Percentiles rank a stretch among this genome's conserved stretches.
These are phyloP conservation scores for Tuberolachnus salignus DNA, from an alignment of 2,888 invertebrate species.

Conservation along the genomic window DNA sequence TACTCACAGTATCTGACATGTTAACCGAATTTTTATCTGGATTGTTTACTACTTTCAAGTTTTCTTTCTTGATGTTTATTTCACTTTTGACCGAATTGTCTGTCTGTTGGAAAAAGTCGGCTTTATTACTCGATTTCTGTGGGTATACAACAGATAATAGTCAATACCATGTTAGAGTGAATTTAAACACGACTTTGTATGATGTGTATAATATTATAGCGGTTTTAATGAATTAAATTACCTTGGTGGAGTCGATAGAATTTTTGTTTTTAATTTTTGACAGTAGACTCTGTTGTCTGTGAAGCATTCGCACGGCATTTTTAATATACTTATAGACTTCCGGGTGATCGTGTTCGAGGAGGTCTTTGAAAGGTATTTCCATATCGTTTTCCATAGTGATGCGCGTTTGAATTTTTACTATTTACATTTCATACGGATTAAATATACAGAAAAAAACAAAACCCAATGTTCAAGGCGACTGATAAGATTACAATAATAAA, in stretches of 20 bases:
- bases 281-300: slow-evolving; percentile 38
- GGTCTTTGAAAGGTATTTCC: slow-evolving; percentile 38
- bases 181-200: not conserved
- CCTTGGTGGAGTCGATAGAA: not conserved
- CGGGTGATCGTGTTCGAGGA: slow-evolving; percentile 29
- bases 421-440: no score
- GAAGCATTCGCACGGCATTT: slow-evolving; percentile 38
- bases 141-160: not conserved
- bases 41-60: not conserved
- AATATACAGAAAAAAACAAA: no score
- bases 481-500: no score
- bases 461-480: no score
- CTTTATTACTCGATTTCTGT: slow-evolving; percentile 18
- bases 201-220: not conserved
- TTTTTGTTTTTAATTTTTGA: slow-evolving; percentile 15
- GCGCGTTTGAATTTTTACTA: no score
- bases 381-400: slow-evolving; percentile 18
- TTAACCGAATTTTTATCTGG: not conserved
- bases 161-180: not conserved
- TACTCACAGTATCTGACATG: not conserved
- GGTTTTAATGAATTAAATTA: not conserved
- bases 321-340: slow-evolving; percentile 37
- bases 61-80: not conserved
- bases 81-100: not conserved
- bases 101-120: not conserved